phyloP scores from a whole-genome alignment of 1,140 invertebrate genomes.

The Nymphalis io region DNA sequence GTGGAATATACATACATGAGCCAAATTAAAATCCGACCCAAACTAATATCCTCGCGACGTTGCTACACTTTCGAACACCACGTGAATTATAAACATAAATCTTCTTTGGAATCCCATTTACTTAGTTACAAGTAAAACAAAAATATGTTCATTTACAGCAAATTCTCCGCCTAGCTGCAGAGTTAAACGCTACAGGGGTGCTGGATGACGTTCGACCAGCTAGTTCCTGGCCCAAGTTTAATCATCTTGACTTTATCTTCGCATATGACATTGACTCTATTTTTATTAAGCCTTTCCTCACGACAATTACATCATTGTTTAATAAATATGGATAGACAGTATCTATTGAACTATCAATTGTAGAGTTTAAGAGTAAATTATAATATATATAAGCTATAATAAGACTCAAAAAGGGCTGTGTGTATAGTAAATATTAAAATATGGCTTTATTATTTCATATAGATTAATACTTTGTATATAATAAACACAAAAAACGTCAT shows the following conservation, averaged over 20 bases:
- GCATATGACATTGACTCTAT: constrained; percentile 61
- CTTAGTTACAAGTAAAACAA: background rate
- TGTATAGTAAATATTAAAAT: no score
- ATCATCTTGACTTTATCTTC: constrained; percentile 68
- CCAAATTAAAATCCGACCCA: no score
- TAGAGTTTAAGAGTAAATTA: background rate
- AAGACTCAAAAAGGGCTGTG: no score
- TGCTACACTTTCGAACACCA: no score
- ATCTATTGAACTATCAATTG: constrained; percentile 11
- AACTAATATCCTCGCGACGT: no score
- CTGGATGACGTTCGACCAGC: constrained; percentile 53
- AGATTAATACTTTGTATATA: no score
- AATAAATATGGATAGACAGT: constrained; percentile 63
- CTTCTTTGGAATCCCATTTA: background rate
- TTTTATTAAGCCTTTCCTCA: constrained; percentile 55
- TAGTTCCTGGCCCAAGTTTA: constrained; percentile 64
- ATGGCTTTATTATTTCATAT: no score
- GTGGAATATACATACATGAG: no score
- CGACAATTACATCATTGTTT: constrained; percentile 51
- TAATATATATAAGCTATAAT: no score
- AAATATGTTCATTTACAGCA: constrained; percentile 47
- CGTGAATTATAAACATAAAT: no score
- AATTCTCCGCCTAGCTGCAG: constrained; percentile 56
- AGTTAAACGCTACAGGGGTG: constrained; percentile 50
- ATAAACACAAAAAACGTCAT: no score